Base-by-base conservation (phyloP, 1,140 invertebrate genomes). In the Hycleus phaleratus region DNA sequence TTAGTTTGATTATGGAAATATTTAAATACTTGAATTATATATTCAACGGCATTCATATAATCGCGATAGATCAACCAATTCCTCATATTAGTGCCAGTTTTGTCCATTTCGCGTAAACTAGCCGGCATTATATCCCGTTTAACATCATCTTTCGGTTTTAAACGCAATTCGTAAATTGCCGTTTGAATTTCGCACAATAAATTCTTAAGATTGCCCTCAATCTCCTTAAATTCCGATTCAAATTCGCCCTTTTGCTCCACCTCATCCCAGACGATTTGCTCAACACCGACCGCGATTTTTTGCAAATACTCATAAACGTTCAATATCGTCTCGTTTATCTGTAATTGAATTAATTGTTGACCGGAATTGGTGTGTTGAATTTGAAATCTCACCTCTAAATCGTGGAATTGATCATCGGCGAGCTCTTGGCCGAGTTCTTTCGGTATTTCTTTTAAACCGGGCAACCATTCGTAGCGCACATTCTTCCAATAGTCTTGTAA, bases 1-100 rank as follows among this genome's bases (percentile, higher is more conserved):
- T 56, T 53, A 39, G n/a, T 42, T 52, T 52, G 58, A 39, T 25
- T 42, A 52, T 52, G 58, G 10, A 65, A 63, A 39, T 67, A 24
- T 40, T 61, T 40, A 67, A 83, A 83, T 32, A 81, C 74, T 53
- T 83, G 69, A 5, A 76, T 68, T 7, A 84, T 71, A 67, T 82
- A 85, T 50, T 85, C 77, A 8, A 85, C 71, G 0, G 77, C 75
- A 62, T 81, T 82, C 72, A 85, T 79, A 72, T 84, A 86, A 62
- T 86, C 84, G 38, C 83, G 74, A 62, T 83, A 79, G 57, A 87
- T 85, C 26, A 86, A 40, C 77, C 80, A 85, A 68, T 86, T 83
- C 10, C 85, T 75, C 1, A 83, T 61, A 54, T 79, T 76, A 10
- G 80, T 70, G 9, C 67, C 66, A 0, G 81, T 79, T 18, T 71